Percentiles rank a stretch among this genome's conserved stretches.
phyloP scores from a whole-genome alignment of 2,113 vertebrate genomes.

The Sorex fumeus region DNA sequence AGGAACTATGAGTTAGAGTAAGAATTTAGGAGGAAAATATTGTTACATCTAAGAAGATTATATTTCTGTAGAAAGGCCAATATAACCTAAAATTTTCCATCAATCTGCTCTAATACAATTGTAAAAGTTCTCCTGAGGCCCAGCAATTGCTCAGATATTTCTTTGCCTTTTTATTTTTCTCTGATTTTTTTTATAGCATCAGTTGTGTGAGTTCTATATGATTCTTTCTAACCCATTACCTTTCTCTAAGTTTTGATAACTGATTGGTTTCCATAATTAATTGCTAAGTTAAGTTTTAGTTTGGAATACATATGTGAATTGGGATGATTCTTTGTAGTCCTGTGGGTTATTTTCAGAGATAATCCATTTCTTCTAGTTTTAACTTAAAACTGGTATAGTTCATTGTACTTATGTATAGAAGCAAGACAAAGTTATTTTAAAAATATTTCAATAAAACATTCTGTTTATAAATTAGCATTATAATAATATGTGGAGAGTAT shows the following conservation, averaged over 20 bases:
- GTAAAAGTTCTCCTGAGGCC: background rate
- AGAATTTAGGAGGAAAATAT: background rate
- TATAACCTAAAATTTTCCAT: background rate
- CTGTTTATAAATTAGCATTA: background rate
- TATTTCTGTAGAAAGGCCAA: background rate
- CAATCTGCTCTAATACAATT: background rate
- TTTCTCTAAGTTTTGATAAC: conserved; percentile 15
- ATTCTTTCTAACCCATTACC: background rate
- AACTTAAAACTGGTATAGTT: background rate
- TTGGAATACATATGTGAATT: background rate
- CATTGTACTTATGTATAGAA: background rate
- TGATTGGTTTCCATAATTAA: background rate
- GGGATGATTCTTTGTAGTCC: background rate
- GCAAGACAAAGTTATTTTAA: conserved; percentile 11
- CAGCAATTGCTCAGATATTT: background rate
- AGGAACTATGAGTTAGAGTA: background rate
- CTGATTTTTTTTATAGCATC: background rate
- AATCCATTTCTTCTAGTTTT: background rate
- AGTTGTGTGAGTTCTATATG: background rate
- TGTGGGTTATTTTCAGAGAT: background rate
- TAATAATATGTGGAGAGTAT: background rate
- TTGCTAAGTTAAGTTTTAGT: background rate
- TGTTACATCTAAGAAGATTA: background rate
- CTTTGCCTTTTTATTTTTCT: background rate
- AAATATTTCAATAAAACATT: background rate